A percentile compares a stretch with the other conserved stretches of the same genome.
phyloP scores from a whole-genome alignment of 2,113 vertebrate species.

The Noctilio leporinus region DNA sequence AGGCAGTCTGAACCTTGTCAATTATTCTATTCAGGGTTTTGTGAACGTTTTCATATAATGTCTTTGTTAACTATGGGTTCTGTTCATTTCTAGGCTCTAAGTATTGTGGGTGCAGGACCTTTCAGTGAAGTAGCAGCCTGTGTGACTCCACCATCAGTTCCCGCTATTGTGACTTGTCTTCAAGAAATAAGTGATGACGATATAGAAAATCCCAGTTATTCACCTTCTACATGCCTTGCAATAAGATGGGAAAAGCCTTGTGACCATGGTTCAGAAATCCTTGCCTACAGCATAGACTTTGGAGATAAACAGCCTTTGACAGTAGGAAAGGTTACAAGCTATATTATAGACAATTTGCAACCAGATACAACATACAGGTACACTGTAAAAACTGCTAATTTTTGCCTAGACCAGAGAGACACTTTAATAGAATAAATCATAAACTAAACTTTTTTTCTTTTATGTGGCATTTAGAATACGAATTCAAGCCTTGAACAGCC shows the following conservation, averaged over 20 bases:
- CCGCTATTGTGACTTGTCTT: slow-evolving; percentile 89
- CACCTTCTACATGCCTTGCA: slow-evolving; percentile 93
- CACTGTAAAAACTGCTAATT: neutral
- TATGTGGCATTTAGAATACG: slow-evolving; percentile 84
- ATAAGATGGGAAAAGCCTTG: slow-evolving; percentile 91
- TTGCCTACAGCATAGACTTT: slow-evolving; percentile 93
- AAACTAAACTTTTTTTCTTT: slow-evolving; percentile 33
- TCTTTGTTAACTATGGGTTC: slow-evolving; percentile 67
- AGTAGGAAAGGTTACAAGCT: slow-evolving; percentile 86
- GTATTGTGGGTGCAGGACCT: slow-evolving; percentile 88
- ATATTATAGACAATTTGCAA: slow-evolving; percentile 90
- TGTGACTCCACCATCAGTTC: slow-evolving; percentile 93
- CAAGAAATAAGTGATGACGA: slow-evolving; percentile 86
- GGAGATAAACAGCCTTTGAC: slow-evolving; percentile 91
- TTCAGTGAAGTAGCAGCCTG: slow-evolving; percentile 92
- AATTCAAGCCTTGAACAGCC: slow-evolving; percentile 96
- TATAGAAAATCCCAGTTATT: slow-evolving; percentile 83
- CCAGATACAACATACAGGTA: slow-evolving; percentile 98
- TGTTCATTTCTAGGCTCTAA: slow-evolving; percentile 84
- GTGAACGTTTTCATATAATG: neutral
- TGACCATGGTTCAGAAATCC: slow-evolving; percentile 94
- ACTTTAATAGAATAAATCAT: slow-evolving; percentile 10
- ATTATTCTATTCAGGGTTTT: neutral
- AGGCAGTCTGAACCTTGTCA: neutral
- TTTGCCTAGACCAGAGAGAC: slow-evolving; percentile 29